Evolutionary conservation across 1,140 invertebrate species (phyloP), one percentile per base, ranked within the genome.

Genomic region (Belonocnema kinseyi): DNA sequence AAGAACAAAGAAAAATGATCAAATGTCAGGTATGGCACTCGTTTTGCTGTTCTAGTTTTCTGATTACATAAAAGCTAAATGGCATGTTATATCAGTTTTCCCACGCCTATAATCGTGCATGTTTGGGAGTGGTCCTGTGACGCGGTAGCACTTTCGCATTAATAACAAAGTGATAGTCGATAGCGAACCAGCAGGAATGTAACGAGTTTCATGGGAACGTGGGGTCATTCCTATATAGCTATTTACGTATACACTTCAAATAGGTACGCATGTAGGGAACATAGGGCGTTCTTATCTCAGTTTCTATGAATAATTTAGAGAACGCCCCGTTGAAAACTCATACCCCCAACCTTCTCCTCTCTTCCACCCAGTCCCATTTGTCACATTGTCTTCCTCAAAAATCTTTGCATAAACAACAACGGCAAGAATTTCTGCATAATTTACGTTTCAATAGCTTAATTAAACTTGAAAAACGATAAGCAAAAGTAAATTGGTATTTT

Each of bases 291-390:
- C 82, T 85, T 85, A 84, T 84, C 84, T 80, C 33, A 54, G 78
- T 82, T 82, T 81, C 79, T 83, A 86, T 86, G 84, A 86, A 86
- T 86, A 86, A 85, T 86, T 86, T 85, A 85, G 79, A 80, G 75
- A 80, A 73, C 77, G 77, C 80, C 80, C 72, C 72, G 80, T 75
- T 83, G 83, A 84, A 86, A 87, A 86, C 26, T 51, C 77, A 52
- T 61, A 52, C 53, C 76, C 74, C 80, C 80, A 17, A 13, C 79
- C 71, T 80, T 33, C 17, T 40, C n/a, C 13, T 26, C 19, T 10
- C 58, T 33, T 33, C 16, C 21, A 33, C 21, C 11, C 58, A 46
- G 5, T 14, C 26, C 58, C 58, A 66, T 66, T 66, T 66, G 58
- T 66, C 58, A 66, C 58, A 66, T 66, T 12, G 58, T 66, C 40